Evolutionary conservation across 2,888 invertebrate genomes (phyloP).

Genomic region (Dasypogon diadema): DNA sequence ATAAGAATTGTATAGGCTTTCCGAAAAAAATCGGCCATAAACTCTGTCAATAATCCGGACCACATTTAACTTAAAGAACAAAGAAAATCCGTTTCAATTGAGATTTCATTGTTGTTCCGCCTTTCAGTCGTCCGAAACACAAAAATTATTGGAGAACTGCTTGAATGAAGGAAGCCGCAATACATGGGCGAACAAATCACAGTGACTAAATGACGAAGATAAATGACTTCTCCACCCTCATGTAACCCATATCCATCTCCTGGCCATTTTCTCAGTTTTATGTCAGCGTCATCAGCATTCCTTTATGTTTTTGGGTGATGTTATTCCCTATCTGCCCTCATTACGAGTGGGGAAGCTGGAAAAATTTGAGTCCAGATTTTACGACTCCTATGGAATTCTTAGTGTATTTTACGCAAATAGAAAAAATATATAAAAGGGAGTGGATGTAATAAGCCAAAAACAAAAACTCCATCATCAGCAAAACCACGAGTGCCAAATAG

Average conservation of each 20-base stretch:
- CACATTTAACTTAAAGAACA: neutral
- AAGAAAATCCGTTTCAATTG: neutral
- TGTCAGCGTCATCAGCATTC: slow-evolving; percentile 48
- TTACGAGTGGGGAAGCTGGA: neutral
- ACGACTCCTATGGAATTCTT: slow-evolving; percentile 12
- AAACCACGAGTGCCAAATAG: neutral
- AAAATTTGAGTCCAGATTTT: slow-evolving; percentile 29
- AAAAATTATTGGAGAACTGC: neutral
- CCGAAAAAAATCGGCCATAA: too few relatives aligned
- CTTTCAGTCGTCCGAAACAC: neutral
- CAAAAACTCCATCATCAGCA: slow-evolving; percentile 34
- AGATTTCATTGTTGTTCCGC: neutral
- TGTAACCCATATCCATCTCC: slow-evolving; percentile 32
- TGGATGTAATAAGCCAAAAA: slow-evolving; percentile 21
- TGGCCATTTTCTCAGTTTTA: slow-evolving; percentile 49
- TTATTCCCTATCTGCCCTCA: neutral
- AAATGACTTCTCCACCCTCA: slow-evolving; percentile 46
- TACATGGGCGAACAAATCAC: slow-evolving; percentile 28
- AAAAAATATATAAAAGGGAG: slow-evolving; percentile 35
- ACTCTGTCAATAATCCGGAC: too few relatives aligned
- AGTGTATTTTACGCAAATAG: slow-evolving; percentile 46
- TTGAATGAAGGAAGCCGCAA: neutral
- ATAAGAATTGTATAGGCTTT: too few relatives aligned
- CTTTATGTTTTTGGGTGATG: slow-evolving; percentile 30
- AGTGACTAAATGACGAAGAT: slow-evolving; percentile 49